Percentiles rank a stretch among this genome's conserved stretches.
These are phyloP conservation scores for Acrobasis suavella DNA, from an alignment of 2,888 invertebrate genomes.

Conservation along the genomic window DNA sequence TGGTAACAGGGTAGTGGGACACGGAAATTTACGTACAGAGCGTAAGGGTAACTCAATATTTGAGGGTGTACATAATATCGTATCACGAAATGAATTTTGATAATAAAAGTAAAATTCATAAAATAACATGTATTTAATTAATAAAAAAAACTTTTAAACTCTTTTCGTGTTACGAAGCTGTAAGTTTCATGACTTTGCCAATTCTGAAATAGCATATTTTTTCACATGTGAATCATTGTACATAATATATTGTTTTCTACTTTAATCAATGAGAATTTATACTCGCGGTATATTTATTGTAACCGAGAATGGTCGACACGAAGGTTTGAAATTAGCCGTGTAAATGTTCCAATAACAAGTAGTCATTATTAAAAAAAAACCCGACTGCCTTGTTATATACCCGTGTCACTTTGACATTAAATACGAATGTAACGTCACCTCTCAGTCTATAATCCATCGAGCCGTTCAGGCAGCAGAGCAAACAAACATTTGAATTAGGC, in stretches of 20 bases:
- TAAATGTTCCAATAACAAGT: not conserved
- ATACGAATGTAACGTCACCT: no score
- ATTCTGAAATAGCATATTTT: slow-evolving; percentile 25
- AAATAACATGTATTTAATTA: not conserved
- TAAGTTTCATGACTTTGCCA: slow-evolving; percentile 31
- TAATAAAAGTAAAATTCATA: slow-evolving; percentile 10
- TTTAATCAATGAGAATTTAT: not conserved
- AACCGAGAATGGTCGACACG: not conserved
- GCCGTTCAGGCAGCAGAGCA: no score
- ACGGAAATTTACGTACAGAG: slow-evolving; percentile 34
- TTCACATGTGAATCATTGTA: slow-evolving; percentile 13
- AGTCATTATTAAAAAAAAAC: no score
- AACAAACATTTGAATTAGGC: no score
- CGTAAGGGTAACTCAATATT: slow-evolving; percentile 69
- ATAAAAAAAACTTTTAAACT: not conserved
- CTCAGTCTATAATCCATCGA: no score
- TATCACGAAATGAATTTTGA: slow-evolving; percentile 26
- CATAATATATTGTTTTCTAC: slow-evolving; percentile 12
- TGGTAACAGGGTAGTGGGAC: not conserved
- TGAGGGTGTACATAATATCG: slow-evolving; percentile 48
- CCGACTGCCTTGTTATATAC: no score
- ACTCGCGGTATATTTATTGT: not conserved
- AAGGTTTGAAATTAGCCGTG: not conserved
- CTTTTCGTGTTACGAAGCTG: slow-evolving; percentile 1
- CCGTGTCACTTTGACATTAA: no score